Base-by-base conservation (phyloP, 2,113 vertebrate genomes). In the Ochotona curzoniae region DNA sequence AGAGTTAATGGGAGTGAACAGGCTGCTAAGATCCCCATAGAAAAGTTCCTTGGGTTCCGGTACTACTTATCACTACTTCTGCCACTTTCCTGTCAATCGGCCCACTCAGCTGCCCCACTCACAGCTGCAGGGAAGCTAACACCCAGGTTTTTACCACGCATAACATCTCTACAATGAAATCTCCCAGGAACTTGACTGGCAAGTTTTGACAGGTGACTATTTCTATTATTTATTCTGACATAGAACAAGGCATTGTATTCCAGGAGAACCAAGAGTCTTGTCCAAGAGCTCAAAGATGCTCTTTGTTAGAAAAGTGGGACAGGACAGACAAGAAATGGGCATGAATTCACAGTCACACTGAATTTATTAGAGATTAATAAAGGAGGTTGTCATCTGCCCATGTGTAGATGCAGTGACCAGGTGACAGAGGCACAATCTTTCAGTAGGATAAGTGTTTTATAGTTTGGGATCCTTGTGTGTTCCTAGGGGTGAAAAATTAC, bases 201-300 rank as follows among this genome's bases (percentile, higher is more conserved):
- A 78, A 64, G 23, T 61, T 93, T 78, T 25, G 35, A 38, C 89
- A 7, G 91, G 21, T 51, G 47, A 57, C 47, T 73, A 64, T 47
- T 49, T 76, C 35, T 26, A 30, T 15, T 30, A 23, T 44, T 81
- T 88, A 12, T 86, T 81, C 61, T 90, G 60, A 81, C 2, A 26
- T 5, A 82, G 70, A 44, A 80, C 70, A 54, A 82, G 87, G 47
- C 60, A 88, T 32, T 83, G 47, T 47, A 54, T 21, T 30, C 44
- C 54, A 79, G 66, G 8, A 38, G 13, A 87, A 83, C 10, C 70
- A 82, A 86, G 54, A 23, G 28, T 90, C n/a, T 69, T 87, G 10
- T 25, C 82, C 79, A 89, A 90, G 74, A 67, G 76, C 69, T 81
- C 66, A 71, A 66, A 94, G 30, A 83, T 44, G 6, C 38, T 44